Evolutionary conservation across 2,888 invertebrate genomes (phyloP), one percentile per base, ranked within the genome.

Genomic region (Hecatera dysodea): DNA sequence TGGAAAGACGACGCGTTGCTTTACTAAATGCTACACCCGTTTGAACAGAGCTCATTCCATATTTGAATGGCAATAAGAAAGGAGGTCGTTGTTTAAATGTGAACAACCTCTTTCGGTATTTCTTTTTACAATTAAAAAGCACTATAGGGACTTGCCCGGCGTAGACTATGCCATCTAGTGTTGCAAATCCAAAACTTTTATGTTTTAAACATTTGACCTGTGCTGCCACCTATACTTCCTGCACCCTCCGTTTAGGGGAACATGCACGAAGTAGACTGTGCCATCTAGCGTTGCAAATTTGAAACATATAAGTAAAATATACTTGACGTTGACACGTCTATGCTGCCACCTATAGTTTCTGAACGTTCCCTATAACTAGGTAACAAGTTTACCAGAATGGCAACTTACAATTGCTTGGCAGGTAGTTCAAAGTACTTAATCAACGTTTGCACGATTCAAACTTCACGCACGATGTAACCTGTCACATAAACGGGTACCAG

Each of bases 401-500:
- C 24, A 24, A 4, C 15, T 9, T 44, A 22, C 12, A 27, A 19
- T n/a, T 50, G 6, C 8, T n/a, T 17, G n/a, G 24, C 27, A 52
- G 52, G 17, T 48, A 52, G 11, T 52, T 22, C 33, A 19, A 46
- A 57, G 27, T 48, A 48, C 5, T 36, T 42, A 67, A 46, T 46
- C 29, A 59, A 42, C 9, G 7, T 17, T 50, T 42, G 22, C 46
- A 33, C 24, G 33, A 27, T 53, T 22, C 42, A 50, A 74, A 67
- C 24, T 73, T 56, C 39, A 64, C 52, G 46, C 33, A 46, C 53
- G 60, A 69, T 59, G 27, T 56, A 53, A 59, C 48, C 22, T 55
- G 57, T 59, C 53, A 66, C 48, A 50, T 50, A 33, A 44, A 53
- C 44, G 64, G 72, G 81, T 87, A 89, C 87, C 84, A 89, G 86